phyloP scores from a whole-genome alignment of 2,888 invertebrate species.

The Eupithecia exiguata region DNA sequence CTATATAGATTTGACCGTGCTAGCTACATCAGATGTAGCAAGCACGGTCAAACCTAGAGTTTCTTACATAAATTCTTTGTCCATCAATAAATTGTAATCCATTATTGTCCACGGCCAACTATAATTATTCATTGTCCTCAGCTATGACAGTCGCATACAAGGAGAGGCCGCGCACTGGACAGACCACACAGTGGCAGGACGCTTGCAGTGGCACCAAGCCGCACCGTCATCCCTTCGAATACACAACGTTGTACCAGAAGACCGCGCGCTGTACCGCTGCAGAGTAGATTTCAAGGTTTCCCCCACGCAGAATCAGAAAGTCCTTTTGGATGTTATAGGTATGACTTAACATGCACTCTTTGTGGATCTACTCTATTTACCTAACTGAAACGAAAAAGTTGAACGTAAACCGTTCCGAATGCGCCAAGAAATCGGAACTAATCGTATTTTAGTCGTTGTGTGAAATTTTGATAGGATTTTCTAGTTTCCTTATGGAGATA shows the following conservation, averaged over 20 bases:
- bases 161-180: slow-evolving; percentile 88
- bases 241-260: slow-evolving; percentile 87
- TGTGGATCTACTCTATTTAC: not conserved
- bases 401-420: not conserved
- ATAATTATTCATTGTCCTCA: slow-evolving; percentile 61
- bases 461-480: not conserved
- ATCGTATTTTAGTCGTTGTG: not conserved
- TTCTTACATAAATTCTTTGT: not conserved
- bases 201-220: slow-evolving; percentile 87
- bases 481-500: not conserved
- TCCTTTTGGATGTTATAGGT: slow-evolving; percentile 90
- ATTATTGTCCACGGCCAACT: slow-evolving; percentile 51
- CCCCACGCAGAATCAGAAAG: slow-evolving; percentile 90
- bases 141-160: slow-evolving; percentile 87
- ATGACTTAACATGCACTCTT: not conserved
- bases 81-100: not conserved
- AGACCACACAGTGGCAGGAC: slow-evolving; percentile 85
- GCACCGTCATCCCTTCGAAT: slow-evolving; percentile 88
- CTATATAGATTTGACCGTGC: no score
- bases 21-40: no score
- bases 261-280: slow-evolving; percentile 91
- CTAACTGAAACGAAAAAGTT: not conserved
- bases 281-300: slow-evolving; percentile 91
- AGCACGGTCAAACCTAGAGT: not conserved
- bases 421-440: not conserved